These are phyloP conservation scores for Mungos mungo DNA, from an alignment of 2,113 vertebrate genomes.

Conservation along the genomic window DNA sequence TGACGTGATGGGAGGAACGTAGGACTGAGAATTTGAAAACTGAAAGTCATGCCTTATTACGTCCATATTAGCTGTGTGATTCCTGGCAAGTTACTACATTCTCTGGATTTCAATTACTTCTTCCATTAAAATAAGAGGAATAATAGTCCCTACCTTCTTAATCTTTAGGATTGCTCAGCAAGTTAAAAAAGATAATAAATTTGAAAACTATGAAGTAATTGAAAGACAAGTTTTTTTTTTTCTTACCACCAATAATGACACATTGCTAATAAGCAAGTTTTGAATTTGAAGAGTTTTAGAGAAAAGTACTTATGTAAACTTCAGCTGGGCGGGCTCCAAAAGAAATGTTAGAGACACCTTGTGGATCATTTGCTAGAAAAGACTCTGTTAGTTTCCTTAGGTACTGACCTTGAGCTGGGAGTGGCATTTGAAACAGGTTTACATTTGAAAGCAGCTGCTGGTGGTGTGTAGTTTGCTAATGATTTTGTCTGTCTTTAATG, in stretches of 20 bases:
- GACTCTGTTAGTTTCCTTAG: not conserved
- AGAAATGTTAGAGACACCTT: not conserved
- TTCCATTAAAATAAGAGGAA: not conserved
- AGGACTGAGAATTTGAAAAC: not conserved
- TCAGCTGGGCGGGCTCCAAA: not conserved
- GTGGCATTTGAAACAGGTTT: not conserved
- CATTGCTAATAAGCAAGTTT: not conserved
- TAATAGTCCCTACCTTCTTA: not conserved
- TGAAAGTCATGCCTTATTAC: not conserved
- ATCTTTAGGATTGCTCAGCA: not conserved
- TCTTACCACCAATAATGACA: not conserved
- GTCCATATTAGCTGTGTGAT: not conserved
- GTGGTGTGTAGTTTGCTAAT: not conserved
- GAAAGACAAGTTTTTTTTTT: not conserved
- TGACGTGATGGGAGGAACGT: not conserved
- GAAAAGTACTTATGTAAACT: not conserved
- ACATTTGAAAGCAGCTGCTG: not conserved
- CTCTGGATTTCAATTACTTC: not conserved
- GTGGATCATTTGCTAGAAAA: not conserved
- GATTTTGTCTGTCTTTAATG: not conserved
- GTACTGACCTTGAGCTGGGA: not conserved
- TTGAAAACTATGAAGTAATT: not conserved
- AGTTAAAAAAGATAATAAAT: not conserved
- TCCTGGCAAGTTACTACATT: not conserved
- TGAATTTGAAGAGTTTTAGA: constrained; percentile 1